Evolutionary conservation across 2,888 invertebrate species (phyloP).

Genomic region (Apeira syringaria): DNA sequence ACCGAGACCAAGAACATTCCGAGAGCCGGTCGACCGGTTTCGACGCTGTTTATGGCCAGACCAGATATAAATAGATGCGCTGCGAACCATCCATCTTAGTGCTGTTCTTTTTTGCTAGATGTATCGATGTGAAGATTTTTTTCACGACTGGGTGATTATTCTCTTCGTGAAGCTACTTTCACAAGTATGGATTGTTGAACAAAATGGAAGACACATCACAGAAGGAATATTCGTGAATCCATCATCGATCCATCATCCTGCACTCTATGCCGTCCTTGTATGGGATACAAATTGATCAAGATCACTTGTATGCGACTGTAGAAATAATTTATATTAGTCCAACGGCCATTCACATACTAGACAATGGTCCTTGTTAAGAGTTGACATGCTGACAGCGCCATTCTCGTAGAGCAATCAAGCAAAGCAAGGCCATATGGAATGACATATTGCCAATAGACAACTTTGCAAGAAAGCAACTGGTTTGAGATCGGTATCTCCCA

Average conservation of each 20-base stretch:
- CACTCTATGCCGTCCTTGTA: slow-evolving; percentile 18
- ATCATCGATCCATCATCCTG: slow-evolving; percentile 1
- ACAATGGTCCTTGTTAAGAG: slow-evolving; percentile 60
- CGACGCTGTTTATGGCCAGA: slow-evolving; percentile 74
- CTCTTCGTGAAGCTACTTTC: slow-evolving; percentile 8
- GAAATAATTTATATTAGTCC: slow-evolving; percentile 47
- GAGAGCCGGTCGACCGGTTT: slow-evolving; percentile 73
- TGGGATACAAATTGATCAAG: slow-evolving; percentile 45
- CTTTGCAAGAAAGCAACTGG: slow-evolving; percentile 47
- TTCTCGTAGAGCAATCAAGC: slow-evolving; percentile 64
- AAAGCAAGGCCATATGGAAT: slow-evolving; percentile 53
- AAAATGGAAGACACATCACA: slow-evolving; percentile 11
- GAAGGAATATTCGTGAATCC: slow-evolving; percentile 32
- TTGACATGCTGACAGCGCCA: slow-evolving; percentile 49
- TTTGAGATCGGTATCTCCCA: slow-evolving; percentile 53
- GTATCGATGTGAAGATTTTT: slow-evolving; percentile 32
- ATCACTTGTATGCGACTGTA: slow-evolving; percentile 44
- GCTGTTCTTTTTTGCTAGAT: slow-evolving; percentile 57
- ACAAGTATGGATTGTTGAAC: slow-evolving; percentile 11
- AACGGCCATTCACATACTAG: slow-evolving; percentile 44
- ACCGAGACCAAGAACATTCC: slow-evolving; percentile 75
- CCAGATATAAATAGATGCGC: slow-evolving; percentile 79
- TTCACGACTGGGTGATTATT: slow-evolving; percentile 19
- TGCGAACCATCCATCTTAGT: slow-evolving; percentile 72
- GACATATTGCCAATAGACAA: slow-evolving; percentile 49